Conservation (phyloP, 2,888 invertebrate genomes). For the Melieria picta region DNA sequence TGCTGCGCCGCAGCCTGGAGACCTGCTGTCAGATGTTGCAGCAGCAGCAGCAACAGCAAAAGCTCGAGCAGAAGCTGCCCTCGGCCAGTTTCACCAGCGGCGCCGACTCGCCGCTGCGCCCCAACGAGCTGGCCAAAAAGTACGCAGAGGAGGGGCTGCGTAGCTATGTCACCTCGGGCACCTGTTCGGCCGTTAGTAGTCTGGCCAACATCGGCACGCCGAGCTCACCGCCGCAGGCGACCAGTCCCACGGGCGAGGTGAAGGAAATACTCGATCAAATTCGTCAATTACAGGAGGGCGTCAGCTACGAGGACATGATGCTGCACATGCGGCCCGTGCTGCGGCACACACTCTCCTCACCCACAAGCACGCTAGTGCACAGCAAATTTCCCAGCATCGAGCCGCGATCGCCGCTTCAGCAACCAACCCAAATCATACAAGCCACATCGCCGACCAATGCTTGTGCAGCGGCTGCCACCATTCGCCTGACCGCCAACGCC, state of each 20-base stretch:
- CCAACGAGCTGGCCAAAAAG: conserved; percentile 51
- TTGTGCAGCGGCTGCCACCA: conserved; percentile 9
- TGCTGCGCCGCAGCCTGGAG: conserved; percentile 59
- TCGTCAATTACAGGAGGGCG: conserved; percentile 70
- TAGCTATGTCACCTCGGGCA: conserved; percentile 67
- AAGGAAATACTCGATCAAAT: conserved; percentile 79
- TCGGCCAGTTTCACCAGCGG: conserved; percentile 46
- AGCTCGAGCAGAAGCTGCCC: conserved; percentile 37
- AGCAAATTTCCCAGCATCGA: background rate
- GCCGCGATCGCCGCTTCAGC: conserved; percentile 34
- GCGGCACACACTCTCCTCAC: conserved; percentile 53
- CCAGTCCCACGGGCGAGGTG: conserved; percentile 82
- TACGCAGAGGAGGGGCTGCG: conserved; percentile 55
- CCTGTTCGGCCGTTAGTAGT: conserved; percentile 76
- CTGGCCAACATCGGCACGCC: conserved; percentile 75
- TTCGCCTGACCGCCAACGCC: background rate
- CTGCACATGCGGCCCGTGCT: conserved; percentile 51
- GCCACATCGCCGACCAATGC: conserved; percentile 19
- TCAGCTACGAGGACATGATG: conserved; percentile 64
- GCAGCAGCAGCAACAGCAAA: conserved; percentile 56
- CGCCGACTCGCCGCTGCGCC: conserved; percentile 41
- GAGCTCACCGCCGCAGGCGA: conserved; percentile 81
- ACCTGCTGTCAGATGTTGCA: conserved; percentile 62
- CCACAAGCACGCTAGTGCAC: conserved; percentile 21
- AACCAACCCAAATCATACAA: background rate